A percentile compares a stretch with the other conserved stretches of the same genome.
Evolutionary conservation across 2,797 vertebrate species (phyloP).

Genomic region (Decapterus maruadsi): DNA sequence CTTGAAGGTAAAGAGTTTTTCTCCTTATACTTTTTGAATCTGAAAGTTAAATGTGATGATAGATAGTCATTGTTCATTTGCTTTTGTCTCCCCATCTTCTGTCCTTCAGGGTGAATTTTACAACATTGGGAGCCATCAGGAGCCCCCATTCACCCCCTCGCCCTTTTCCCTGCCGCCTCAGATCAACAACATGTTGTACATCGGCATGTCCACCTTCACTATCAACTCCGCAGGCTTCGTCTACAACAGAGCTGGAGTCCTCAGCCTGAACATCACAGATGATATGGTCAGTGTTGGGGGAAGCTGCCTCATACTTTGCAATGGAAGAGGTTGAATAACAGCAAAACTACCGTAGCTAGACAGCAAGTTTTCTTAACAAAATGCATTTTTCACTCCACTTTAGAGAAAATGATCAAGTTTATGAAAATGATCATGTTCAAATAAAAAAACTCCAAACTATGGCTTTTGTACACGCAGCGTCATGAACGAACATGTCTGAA

Average conservation of each 20-base stretch:
- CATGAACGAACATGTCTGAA: no score
- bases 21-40: background rate
- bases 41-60: background rate
- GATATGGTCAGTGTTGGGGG: conserved; percentile 73
- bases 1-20: conserved; percentile 78
- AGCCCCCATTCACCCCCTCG: conserved; percentile 84
- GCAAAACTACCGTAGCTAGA: no score
- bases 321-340: no score
- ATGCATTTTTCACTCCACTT: no score
- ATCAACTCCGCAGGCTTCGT: conserved; percentile 88
- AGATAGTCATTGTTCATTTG: background rate
- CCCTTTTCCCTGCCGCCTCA: conserved; percentile 81
- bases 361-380: no score
- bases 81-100: background rate
- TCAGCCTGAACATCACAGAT: conserved; percentile 84
- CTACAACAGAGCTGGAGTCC: conserved; percentile 84
- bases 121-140: conserved; percentile 82
- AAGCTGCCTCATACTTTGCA: no score
- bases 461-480: no score
- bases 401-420: no score
- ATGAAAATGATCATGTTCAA: no score
- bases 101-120: conserved; percentile 84
- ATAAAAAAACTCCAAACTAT: no score
- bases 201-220: conserved; percentile 88
- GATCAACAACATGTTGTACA: conserved; percentile 85